Evolutionary conservation across 2,888 invertebrate genomes (phyloP).

Genomic region (Athripsodes cinereus): DNA sequence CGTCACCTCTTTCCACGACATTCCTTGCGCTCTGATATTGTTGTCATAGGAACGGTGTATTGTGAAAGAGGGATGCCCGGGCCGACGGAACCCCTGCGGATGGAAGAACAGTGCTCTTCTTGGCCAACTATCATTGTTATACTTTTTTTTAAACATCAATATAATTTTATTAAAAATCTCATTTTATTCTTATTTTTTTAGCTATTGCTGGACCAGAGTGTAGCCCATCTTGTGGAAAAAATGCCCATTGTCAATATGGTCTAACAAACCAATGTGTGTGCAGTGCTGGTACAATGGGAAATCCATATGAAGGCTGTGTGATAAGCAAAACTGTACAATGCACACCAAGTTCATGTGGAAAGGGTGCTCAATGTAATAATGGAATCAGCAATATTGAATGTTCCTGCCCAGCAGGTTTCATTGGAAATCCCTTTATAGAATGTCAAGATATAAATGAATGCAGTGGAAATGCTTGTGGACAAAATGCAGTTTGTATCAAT

Average conservation of each 20-base stretch:
- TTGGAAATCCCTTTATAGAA: slow-evolving; percentile 81
- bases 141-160: no score
- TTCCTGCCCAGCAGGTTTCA: slow-evolving; percentile 73
- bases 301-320: slow-evolving; percentile 80
- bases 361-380: slow-evolving; percentile 73
- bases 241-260: slow-evolving; percentile 85
- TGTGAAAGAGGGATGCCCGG: no score
- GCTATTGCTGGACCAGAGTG: slow-evolving; percentile 74
- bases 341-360: slow-evolving; percentile 66
- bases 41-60: no score
- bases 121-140: no score
- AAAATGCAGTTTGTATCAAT: slow-evolving; percentile 85
- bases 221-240: slow-evolving; percentile 70
- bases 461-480: slow-evolving; percentile 69
- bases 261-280: slow-evolving; percentile 72
- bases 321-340: slow-evolving; percentile 66
- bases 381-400: slow-evolving; percentile 71
- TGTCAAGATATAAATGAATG: slow-evolving; percentile 85
- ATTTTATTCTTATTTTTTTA: slow-evolving; percentile 38
- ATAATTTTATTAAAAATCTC: no score
- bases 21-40: no score
- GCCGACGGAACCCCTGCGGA: no score
- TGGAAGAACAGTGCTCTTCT: no score
- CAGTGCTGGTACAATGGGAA: slow-evolving; percentile 76
- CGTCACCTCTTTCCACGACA: no score